Evolutionary conservation across 2,113 vertebrate species (phyloP).

Genomic region (Natator depressus): DNA sequence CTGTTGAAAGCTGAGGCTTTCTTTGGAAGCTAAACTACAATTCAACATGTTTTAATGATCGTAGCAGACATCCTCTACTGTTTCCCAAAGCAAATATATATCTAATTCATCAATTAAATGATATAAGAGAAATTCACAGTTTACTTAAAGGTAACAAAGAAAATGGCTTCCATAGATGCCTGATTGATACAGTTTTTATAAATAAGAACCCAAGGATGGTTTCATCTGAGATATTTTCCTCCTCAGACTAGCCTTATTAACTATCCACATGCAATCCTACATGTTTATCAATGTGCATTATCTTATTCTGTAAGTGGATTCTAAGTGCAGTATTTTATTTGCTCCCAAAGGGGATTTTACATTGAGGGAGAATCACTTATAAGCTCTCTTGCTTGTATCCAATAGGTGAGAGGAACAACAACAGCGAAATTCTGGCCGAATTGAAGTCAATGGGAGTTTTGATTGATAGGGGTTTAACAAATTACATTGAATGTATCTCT

Average conservation of each 20-base stretch:
- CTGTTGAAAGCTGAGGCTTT: not conserved
- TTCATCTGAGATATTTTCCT: not conserved
- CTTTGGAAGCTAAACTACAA: not conserved
- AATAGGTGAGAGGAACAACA: not conserved
- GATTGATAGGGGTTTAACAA: not conserved
- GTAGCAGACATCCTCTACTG: not conserved
- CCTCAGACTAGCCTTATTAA: fast-evolving
- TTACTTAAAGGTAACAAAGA: not conserved
- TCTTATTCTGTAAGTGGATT: not conserved
- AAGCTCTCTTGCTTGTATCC: not conserved
- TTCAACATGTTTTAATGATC: fast-evolving
- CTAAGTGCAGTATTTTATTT: not conserved
- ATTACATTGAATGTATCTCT: not conserved
- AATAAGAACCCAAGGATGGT: not conserved
- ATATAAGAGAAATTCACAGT: not conserved
- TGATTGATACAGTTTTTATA: not conserved
- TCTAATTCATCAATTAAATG: not conserved
- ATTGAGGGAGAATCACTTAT: no score
- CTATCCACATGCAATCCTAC: not conserved
- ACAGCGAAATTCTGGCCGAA: no score
- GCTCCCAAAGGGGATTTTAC: not conserved
- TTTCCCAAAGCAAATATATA: fast-evolving
- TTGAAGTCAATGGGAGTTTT: not conserved
- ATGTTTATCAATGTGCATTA: not conserved
- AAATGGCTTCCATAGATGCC: not conserved